Conservation (phyloP, 2,797 vertebrate genomes). For the Pantherophis alleghaniensis region DNA sequence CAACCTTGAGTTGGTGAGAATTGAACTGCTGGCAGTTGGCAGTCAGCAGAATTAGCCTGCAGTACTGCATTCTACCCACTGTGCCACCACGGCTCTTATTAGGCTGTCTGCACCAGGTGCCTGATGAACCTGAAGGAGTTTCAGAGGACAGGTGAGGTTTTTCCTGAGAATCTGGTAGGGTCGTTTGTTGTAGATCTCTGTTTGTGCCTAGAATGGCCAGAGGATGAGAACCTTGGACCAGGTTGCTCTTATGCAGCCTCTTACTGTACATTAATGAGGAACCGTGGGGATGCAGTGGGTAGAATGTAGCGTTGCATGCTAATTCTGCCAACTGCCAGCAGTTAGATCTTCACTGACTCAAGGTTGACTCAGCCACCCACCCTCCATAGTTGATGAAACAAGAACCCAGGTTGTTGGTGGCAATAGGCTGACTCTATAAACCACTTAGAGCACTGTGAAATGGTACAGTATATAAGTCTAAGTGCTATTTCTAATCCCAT, state of each 20-base stretch:
- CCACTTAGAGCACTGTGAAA: neutral
- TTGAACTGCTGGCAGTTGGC: too few species aligned
- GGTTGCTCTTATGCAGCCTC: neutral
- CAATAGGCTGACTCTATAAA: neutral
- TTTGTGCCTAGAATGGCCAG: neutral
- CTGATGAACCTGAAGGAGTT: neutral
- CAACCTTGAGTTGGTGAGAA: too few species aligned
- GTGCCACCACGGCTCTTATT: neutral
- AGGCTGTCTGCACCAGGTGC: neutral
- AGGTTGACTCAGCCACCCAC: neutral
- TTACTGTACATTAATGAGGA: neutral
- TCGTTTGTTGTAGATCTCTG: neutral
- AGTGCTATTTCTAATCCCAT: neutral
- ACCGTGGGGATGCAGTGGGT: accelerated
- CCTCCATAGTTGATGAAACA: neutral
- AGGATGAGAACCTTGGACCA: neutral
- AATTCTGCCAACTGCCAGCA: neutral
- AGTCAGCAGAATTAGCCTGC: too few species aligned
- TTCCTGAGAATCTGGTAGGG: neutral
- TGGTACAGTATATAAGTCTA: neutral
- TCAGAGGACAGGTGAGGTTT: neutral
- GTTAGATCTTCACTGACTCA: neutral
- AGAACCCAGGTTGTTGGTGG: neutral
- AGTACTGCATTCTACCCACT: too few species aligned
- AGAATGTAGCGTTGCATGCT: neutral